phyloP scores from a whole-genome alignment of 2,888 invertebrate genomes.

The Parasteatoda lunata region DNA sequence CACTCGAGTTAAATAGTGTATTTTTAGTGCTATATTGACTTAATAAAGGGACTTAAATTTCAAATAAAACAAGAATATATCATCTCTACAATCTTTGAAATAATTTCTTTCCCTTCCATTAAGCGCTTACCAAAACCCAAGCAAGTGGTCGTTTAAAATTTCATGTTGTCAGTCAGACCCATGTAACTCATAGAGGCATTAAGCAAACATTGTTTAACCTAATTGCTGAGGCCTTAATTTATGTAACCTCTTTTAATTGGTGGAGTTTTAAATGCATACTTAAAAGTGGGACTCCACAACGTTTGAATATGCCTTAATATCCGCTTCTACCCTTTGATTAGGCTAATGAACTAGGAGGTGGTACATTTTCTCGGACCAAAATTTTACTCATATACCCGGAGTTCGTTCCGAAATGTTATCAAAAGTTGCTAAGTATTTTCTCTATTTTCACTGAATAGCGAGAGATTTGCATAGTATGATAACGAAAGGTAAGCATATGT shows the following conservation, averaged over 20 bases:
- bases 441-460: too few species aligned
- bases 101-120: constrained; percentile 47
- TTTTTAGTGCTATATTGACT: too few species aligned
- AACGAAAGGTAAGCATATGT: too few species aligned
- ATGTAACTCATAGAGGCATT: constrained; percentile 49
- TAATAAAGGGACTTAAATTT: too few species aligned
- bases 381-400: constrained; percentile 25
- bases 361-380: constrained; percentile 31
- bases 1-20: too few species aligned
- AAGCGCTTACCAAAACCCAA: constrained; percentile 35
- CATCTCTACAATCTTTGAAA: constrained; percentile 33
- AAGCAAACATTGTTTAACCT: constrained; percentile 56
- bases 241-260: constrained; percentile 60
- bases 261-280: constrained; percentile 42
- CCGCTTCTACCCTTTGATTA: constrained; percentile 50
- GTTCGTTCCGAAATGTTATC: constrained; percentile 35
- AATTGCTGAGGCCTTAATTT: constrained; percentile 57
- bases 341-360: constrained; percentile 39
- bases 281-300: constrained; percentile 34
- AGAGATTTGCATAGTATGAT: too few species aligned
- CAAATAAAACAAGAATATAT: constrained; percentile 10
- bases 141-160: constrained; percentile 25
- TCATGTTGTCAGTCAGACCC: constrained; percentile 41
- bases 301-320: constrained; percentile 53
- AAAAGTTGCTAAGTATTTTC: constrained; percentile 36